Evolutionary conservation across 2,113 vertebrate species (phyloP).

Genomic region (Candoia aspera): DNA sequence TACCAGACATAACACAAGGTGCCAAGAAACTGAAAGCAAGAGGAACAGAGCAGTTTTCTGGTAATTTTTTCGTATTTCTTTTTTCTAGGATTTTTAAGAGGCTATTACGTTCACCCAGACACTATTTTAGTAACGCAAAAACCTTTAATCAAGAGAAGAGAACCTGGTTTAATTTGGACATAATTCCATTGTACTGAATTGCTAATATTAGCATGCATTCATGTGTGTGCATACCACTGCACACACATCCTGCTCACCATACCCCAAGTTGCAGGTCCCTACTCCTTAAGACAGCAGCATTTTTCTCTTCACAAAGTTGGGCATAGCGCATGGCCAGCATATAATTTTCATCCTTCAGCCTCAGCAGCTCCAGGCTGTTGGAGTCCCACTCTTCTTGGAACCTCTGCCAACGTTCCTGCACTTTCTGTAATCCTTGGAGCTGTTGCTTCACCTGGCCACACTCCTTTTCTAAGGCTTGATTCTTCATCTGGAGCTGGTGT

Average conservation of each 20-base stretch:
- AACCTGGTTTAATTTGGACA: accelerated
- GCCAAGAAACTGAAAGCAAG: neutral
- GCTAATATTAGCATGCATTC: accelerated
- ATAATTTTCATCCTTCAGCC: slow-evolving; percentile 90
- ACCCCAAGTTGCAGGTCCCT: slow-evolving; percentile 89
- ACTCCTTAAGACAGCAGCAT: slow-evolving; percentile 78
- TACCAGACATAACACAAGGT: neutral
- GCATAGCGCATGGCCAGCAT: slow-evolving; percentile 92
- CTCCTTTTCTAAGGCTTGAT: slow-evolving; percentile 84
- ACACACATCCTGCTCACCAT: accelerated
- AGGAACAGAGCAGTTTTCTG: neutral
- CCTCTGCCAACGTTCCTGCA: slow-evolving; percentile 82
- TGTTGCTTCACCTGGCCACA: slow-evolving; percentile 78
- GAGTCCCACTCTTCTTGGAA: slow-evolving; percentile 89
- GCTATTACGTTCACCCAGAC: neutral
- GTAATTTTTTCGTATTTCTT: neutral
- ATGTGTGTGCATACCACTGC: neutral
- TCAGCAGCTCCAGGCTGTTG: slow-evolving; percentile 82
- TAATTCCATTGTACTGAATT: accelerated
- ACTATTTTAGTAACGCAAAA: neutral
- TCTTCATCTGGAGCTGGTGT: slow-evolving; percentile 86
- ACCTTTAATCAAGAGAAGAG: neutral
- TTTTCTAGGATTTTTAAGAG: neutral
- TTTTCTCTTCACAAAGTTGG: slow-evolving; percentile 87
- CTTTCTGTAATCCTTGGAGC: slow-evolving; percentile 81